Percentiles rank a stretch among this genome's conserved stretches.
Conservation (phyloP, 2,888 invertebrate species). For the Netelia melanura region DNA sequence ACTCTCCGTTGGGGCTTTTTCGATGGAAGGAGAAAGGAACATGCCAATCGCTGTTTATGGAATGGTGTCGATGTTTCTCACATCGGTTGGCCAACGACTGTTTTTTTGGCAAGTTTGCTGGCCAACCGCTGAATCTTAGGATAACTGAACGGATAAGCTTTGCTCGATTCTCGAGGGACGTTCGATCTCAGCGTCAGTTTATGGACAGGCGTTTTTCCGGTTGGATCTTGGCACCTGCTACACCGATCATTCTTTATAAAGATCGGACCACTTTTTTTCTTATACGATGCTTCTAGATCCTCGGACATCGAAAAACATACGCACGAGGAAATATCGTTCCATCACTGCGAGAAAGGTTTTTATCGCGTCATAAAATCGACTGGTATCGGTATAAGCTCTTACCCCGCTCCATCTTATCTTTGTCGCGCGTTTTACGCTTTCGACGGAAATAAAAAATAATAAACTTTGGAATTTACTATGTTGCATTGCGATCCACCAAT, state of each 20-base stretch:
- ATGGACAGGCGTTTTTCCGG: background rate
- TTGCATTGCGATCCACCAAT: too few species aligned
- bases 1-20: background rate
- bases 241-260: background rate
- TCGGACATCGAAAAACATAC: background rate
- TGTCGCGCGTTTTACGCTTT: background rate
- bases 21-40: background rate
- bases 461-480: too few species aligned
- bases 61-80: background rate
- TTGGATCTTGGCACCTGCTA: background rate
- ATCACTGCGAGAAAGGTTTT: conserved; percentile 10
- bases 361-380: conserved; percentile 10
- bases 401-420: background rate
- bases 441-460: background rate
- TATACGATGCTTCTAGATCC: background rate
- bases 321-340: conserved; percentile 3
- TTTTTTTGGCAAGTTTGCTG: background rate
- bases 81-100: background rate
- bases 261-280: background rate
- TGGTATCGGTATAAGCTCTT: background rate
- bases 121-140: background rate
- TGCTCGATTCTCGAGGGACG: background rate
- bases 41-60: background rate
- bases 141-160: background rate
- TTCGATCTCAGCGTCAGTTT: background rate